A percentile compares a stretch with the other conserved stretches of the same genome.
Evolutionary conservation across 2,113 vertebrate species (phyloP).

Genomic region (Okapia johnstoni): DNA sequence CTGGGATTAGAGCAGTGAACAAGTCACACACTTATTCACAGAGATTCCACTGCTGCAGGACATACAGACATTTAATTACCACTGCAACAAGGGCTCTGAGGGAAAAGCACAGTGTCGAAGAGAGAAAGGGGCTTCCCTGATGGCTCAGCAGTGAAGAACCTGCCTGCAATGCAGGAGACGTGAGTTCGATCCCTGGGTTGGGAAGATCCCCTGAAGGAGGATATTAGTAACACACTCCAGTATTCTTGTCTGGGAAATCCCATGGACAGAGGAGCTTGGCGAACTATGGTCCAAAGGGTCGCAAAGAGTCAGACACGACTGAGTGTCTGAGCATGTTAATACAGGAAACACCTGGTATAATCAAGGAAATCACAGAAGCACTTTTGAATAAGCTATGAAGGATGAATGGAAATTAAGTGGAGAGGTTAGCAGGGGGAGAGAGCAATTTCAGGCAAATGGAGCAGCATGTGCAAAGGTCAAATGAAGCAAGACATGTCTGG

Average conservation of each 20-base stretch:
- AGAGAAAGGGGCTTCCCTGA: background rate
- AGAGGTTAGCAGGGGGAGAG: background rate
- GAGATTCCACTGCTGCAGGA: background rate
- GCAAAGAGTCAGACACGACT: background rate
- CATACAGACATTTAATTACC: background rate
- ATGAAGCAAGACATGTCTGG: background rate
- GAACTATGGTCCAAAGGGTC: background rate
- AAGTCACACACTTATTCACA: background rate
- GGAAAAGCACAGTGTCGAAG: background rate
- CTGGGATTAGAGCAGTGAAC: background rate
- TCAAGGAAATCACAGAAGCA: background rate
- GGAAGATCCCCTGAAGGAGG: background rate
- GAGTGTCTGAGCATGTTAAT: background rate
- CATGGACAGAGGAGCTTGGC: background rate
- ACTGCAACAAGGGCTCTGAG: background rate
- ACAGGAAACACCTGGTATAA: background rate
- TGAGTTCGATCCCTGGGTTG: background rate
- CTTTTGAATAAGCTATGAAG: constrained; percentile 9
- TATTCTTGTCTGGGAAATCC: background rate
- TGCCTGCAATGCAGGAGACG: background rate
- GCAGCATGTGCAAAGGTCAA: background rate
- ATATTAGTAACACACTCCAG: background rate
- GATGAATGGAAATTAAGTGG: background rate
- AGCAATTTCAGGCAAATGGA: background rate
- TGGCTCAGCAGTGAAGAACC: background rate